Evolutionary conservation across 2,888 invertebrate genomes (phyloP), one percentile per base, ranked within the genome.

Genomic region (Capitulum mitella): DNA sequence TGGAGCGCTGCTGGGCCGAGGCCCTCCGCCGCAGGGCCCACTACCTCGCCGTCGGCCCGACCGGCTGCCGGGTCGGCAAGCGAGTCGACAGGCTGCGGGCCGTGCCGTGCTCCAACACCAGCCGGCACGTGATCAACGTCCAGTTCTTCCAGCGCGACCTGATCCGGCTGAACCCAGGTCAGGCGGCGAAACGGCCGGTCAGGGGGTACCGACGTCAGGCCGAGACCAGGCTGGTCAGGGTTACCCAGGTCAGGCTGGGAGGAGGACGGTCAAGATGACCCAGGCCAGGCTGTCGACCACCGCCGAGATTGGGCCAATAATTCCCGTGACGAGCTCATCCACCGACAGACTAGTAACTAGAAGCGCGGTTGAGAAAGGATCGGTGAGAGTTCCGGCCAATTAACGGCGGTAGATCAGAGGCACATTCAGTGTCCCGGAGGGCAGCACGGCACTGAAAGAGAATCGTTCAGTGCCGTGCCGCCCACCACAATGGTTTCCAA

Each of bases 1-100:
- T 70, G 70, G 70, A 70, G 37, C n/a, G 34, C 29, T 70, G 70
- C 70, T 70, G 70, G 70, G 22, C 37, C 5, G 70, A 70, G 70
- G 70, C 70, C 37, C 34, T 70, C 6, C 70, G 70, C 10, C 34
- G 3, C 29, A 32, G 37, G 22, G 34, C 70, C 22, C 37, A 8
- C 22, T 37, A 70, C 26, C 70, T 70, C 22, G 8, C 22, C 37
- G 19, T 70, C 3, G 70, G 32, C 37, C 70, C 12, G 29, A 2
- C 22, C 37, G 70, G 22, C 37, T 70, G 70, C 70, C 70, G 70
- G 19, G 70, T 70, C 22, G 70, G 70, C 37, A 2, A 6, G 12
- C 3, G 6, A 0, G 70, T 16, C 22, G 3, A 3, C 70, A 3
- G 37, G 1, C n/a, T 70, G 70, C n/a, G 26, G 22, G 37, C 1